Evolutionary conservation across 2,113 vertebrate genomes (phyloP), one percentile per base, ranked within the genome.

Genomic region (Apteryx owenii): DNA sequence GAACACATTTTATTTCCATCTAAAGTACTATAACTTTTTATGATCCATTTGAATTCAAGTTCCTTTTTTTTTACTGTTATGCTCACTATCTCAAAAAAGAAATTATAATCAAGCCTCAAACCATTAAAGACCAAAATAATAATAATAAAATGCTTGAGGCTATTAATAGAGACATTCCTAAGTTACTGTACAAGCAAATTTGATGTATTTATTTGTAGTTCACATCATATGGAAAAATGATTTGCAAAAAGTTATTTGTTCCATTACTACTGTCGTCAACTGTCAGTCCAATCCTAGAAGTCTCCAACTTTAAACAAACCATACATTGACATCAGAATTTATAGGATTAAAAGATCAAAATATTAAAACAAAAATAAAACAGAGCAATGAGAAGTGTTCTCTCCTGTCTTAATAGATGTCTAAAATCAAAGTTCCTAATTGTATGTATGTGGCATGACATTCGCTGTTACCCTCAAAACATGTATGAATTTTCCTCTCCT

Each of bases 401-500:
- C 69, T 94, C 70, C 26, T 16, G 7, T n/a, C n/a, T 88, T 73
- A 56, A 76, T 4, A 65, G 33, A 20, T 75, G 31, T 38, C 62
- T 69, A 80, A 88, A 95, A 95, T 85, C 42, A 9, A 95, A 93
- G 66, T 88, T 53, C 33, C 84, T 46, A 54, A 81, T 33, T 42
- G 87, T 69, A 64, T 48, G 51, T 77, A 92, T 84, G 76, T 91
- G 92, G 69, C 79, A 96, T 69, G 65, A 83, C 25, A 90, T 97
- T 94, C 50, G 68, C 13, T 2, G 71, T 89, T 87, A 91, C 80
- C 19, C 84, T 97, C 78, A 84, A 93, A 95, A 95, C 62, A 80
- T n/a, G 66, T 48, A 97, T 68, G 60, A 92, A 65, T 28, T 86
- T 88, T 90, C 40, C 48, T 88, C 66, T 75, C 46, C 80, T 78